Evolutionary conservation across 2,888 invertebrate genomes (phyloP).

Genomic region (Caenorhabditis virilis): DNA sequence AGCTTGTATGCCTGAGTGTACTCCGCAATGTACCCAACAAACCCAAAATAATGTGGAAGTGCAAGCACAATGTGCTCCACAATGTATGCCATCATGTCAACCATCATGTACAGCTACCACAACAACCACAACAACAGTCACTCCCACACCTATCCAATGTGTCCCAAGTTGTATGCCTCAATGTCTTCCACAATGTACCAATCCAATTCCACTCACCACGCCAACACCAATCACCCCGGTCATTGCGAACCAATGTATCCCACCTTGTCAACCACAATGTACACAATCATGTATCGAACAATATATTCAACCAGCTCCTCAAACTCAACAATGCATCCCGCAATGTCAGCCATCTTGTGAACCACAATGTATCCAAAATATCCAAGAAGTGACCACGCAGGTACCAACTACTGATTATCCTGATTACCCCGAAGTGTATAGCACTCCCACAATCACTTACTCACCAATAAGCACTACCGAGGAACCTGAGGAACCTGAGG

Average conservation of each 20-base stretch:
- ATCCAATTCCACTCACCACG: slow-evolving; percentile 8
- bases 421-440: background rate
- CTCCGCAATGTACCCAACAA: no score
- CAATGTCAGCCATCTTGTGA: slow-evolving; percentile 40
- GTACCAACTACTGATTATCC: slow-evolving; percentile 8
- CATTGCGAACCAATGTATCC: slow-evolving; percentile 31
- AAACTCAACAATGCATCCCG: slow-evolving; percentile 24
- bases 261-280: slow-evolving; percentile 40
- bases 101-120: slow-evolving; percentile 29
- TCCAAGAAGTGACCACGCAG: slow-evolving; percentile 19
- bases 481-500: slow-evolving; percentile 4
- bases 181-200: slow-evolving; percentile 37
- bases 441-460: slow-evolving; percentile 5
- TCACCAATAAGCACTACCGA: background rate
- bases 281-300: slow-evolving; percentile 34
- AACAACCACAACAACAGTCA: slow-evolving; percentile 16
- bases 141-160: slow-evolving; percentile 24
- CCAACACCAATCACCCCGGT: slow-evolving; percentile 3
- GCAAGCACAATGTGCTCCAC: slow-evolving; percentile 25
- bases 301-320: slow-evolving; percentile 5
- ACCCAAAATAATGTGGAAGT: no score
- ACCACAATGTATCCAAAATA: slow-evolving; percentile 30
- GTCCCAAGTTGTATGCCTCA: slow-evolving; percentile 48
- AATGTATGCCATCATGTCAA: slow-evolving; percentile 37
- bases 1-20: no score